Evolutionary conservation across 2,888 invertebrate genomes (phyloP).

Genomic region (Andrena bucephala): DNA sequence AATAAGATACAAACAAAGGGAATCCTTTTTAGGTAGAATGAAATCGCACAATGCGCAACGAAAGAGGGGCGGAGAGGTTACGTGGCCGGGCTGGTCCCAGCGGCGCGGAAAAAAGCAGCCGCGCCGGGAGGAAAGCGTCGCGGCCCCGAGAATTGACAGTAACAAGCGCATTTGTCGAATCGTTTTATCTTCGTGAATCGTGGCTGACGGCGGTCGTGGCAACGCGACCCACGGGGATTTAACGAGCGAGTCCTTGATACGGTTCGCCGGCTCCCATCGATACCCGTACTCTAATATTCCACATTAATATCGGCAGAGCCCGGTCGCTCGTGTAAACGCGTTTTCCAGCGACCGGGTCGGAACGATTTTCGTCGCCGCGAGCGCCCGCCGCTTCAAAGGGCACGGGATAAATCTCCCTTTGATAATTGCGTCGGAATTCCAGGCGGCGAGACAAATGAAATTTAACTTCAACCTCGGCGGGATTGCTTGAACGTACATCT

Average conservation of each 20-base stretch:
- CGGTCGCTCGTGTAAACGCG: slow-evolving; percentile 37
- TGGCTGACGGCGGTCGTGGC: slow-evolving; percentile 35
- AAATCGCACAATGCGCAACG: background rate
- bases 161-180: slow-evolving; percentile 59
- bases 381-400: background rate
- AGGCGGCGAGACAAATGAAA: slow-evolving; percentile 45
- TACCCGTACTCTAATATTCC: slow-evolving; percentile 47
- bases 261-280: slow-evolving; percentile 44
- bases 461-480: slow-evolving; percentile 46
- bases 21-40: background rate
- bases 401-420: slow-evolving; percentile 9
- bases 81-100: background rate
- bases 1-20: background rate
- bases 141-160: slow-evolving; percentile 35
- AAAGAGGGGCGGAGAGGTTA: background rate
- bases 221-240: slow-evolving; percentile 55
- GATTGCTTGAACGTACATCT: slow-evolving; percentile 27
- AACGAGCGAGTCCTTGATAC: slow-evolving; percentile 51
- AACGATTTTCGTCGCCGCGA: slow-evolving; percentile 14
- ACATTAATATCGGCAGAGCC: slow-evolving; percentile 55
- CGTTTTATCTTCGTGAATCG: slow-evolving; percentile 49
- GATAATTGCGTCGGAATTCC: slow-evolving; percentile 6
- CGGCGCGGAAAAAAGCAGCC: background rate
- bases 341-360: slow-evolving; percentile 15
- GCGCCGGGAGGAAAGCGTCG: slow-evolving; percentile 3